A percentile compares a stretch with the other conserved stretches of the same genome.
phyloP scores from a whole-genome alignment of 2,113 vertebrate species.

The Ptychochromis oligacanthus region DNA sequence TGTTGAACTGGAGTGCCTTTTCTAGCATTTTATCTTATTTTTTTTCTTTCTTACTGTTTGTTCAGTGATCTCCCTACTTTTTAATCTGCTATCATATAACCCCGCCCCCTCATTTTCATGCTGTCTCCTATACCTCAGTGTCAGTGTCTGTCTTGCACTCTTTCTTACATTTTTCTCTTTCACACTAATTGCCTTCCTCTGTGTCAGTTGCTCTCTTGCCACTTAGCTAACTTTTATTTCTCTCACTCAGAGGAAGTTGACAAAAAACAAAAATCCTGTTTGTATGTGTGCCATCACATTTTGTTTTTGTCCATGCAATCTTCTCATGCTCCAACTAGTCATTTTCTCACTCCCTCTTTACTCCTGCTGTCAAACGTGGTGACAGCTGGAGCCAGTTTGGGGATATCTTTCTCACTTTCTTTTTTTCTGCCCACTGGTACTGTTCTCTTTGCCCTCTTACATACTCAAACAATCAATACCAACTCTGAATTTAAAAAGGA shows the following conservation, averaged over 20 bases:
- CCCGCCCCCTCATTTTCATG: neutral
- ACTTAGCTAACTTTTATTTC: conserved; percentile 20
- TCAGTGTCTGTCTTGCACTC: conserved; percentile 42
- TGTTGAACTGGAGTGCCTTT: neutral
- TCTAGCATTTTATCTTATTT: neutral
- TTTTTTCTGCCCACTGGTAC: neutral
- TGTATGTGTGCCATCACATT: conserved; percentile 34
- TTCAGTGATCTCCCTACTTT: neutral
- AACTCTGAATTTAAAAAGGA: neutral
- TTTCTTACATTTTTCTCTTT: conserved; percentile 23
- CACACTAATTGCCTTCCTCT: conserved; percentile 52
- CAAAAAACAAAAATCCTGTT: neutral
- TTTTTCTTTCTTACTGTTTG: neutral
- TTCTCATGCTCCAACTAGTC: neutral
- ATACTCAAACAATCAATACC: neutral
- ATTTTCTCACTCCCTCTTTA: conserved; percentile 8
- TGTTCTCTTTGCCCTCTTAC: neutral
- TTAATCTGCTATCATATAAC: neutral
- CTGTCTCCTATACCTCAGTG: conserved; percentile 22
- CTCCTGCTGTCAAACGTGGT: conserved; percentile 4
- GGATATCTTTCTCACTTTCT: neutral
- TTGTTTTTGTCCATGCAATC: conserved; percentile 15
- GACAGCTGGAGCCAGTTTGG: neutral
- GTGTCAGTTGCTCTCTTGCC: conserved; percentile 23
- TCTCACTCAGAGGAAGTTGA: conserved; percentile 10